These are phyloP conservation scores for Enteromius argenteus DNA, from an alignment of 2,797 vertebrate species.

Conservation along the genomic window DNA sequence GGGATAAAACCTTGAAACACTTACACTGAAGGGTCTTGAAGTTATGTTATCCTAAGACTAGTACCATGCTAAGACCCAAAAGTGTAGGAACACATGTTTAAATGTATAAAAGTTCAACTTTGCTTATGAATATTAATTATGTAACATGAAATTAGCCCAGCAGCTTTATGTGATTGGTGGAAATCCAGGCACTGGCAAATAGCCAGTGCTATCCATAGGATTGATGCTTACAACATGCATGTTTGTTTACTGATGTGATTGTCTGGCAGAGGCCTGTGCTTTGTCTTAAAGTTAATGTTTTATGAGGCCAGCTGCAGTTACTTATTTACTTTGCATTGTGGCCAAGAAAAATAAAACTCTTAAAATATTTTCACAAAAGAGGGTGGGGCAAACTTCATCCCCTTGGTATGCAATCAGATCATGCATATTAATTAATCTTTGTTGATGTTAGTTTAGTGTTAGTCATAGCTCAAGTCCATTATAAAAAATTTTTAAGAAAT, in stretches of 20 bases:
- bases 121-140: not conserved
- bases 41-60: not conserved
- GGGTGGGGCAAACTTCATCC: not conserved
- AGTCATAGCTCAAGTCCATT: not conserved
- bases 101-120: not conserved
- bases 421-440: not conserved
- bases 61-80: slow-evolving; percentile 19
- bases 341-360: not conserved
- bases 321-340: not conserved
- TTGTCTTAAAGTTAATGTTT: slow-evolving; percentile 2
- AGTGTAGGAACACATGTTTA: slow-evolving; percentile 13
- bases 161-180: not conserved
- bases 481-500: not conserved
- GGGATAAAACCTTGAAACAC: slow-evolving; percentile 12
- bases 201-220: not conserved
- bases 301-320: not conserved
- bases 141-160: not conserved
- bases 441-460: not conserved
- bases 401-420: not conserved
- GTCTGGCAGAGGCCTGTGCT: not conserved
- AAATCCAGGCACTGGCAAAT: not conserved
- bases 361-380: slow-evolving; percentile 16
- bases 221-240: not conserved
- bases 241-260: not conserved
- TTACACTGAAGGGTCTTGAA: slow-evolving; percentile 9